Evolutionary conservation across 2,797 vertebrate genomes (phyloP), one percentile per base, ranked within the genome.

Genomic region (Phalloptychus januarius): DNA sequence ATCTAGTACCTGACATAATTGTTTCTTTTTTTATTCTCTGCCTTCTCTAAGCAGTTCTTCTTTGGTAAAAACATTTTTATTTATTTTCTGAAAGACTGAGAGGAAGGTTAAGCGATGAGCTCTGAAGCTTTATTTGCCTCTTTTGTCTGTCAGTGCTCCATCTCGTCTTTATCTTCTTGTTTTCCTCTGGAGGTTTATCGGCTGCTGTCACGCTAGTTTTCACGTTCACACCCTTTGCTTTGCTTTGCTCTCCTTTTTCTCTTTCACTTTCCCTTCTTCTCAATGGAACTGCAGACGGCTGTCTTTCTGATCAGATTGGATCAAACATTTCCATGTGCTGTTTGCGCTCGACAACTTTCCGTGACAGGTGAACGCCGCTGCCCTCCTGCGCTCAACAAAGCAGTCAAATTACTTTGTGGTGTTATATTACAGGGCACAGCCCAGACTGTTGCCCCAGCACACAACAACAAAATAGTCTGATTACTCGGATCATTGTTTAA

Each of bases 351-450:
- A 79, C 85, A 72, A 58, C 74, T 84, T 86, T 87, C 63, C 63
- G 63, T 82, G 77, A 76, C 40, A 87, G 81, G 76, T 78, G 46
- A 65, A 80, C 80, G 71, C 44, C 72, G 46, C 69, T 72, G 71
- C 61, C 52, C 42, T 84, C 52, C 18, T 54, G 80, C 69, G 28
- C 36, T 77, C 75, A 91, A 88, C 78, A 82, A 75, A 85, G 75
- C 81, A 73, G 84, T 86, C 82, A 71, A 20, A 86, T 92, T 83
- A 86, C 88, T 82, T 69, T 89, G 82, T 84, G 71, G 82, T 28
- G 76, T 93, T 61, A 72, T 76, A 78, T 95, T 92, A 74, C 90
- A 86, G 83, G 79, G 75, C 84, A 46, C 61, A 46, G 76, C 61
- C 63, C 69, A 46, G 74, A 40, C 56, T 71, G 75, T 75, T 56